Evolutionary conservation across 2,888 invertebrate genomes (phyloP).

Genomic region (Elgonia sp.): DNA sequence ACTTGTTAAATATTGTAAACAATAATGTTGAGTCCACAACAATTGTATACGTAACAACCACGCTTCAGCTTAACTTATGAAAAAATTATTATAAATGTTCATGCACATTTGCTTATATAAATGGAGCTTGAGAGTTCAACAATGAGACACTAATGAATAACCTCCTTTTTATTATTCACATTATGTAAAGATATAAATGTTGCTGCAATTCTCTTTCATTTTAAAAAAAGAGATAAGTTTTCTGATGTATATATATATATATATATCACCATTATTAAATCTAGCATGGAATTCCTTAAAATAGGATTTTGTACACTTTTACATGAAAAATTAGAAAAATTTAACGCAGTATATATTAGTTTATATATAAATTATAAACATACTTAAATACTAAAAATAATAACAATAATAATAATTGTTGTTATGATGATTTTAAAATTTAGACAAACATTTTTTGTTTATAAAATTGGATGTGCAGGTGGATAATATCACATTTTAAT

Average conservation of each 20-base stretch:
- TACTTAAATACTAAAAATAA: no score
- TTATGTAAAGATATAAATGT: constrained; percentile 40
- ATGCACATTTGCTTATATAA: constrained; percentile 40
- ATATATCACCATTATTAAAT: constrained; percentile 24
- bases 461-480: no score
- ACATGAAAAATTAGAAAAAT: no score
- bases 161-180: constrained; percentile 62
- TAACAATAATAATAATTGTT: no score
- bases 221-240: constrained; percentile 35
- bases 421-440: no score
- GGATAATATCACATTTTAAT: no score
- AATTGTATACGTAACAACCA: constrained; percentile 17
- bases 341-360: no score
- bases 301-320: not conserved
- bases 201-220: constrained; percentile 23
- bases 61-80: constrained; percentile 27
- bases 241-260: constrained; percentile 16
- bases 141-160: constrained; percentile 66
- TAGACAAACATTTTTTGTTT: no score
- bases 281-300: not conserved
- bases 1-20: not conserved
- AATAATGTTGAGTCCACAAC: not conserved
- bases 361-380: no score
- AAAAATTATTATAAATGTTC: constrained; percentile 48
- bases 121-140: constrained; percentile 50